A percentile compares a stretch with the other conserved stretches of the same genome.
phyloP scores from a whole-genome alignment of 2,888 invertebrate species.

The Athalia rosae region DNA sequence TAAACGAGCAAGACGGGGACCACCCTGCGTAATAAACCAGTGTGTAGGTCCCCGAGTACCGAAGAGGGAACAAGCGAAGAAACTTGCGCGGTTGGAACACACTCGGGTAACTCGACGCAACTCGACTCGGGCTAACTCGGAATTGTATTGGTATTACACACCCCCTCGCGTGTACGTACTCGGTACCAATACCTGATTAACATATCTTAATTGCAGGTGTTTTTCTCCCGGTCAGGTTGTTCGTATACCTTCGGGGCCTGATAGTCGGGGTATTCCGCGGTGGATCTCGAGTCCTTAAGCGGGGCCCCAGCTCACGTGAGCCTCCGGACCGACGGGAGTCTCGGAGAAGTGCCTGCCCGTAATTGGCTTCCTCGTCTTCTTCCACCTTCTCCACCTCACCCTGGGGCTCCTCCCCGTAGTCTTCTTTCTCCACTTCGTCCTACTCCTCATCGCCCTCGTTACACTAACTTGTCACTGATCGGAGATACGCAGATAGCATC shows the following conservation, averaged over 20 bases:
- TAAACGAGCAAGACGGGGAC: constrained; percentile 37
- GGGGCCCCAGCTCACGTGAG: constrained; percentile 47
- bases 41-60: constrained; percentile 29
- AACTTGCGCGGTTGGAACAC: constrained; percentile 23
- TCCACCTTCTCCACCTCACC: constrained; percentile 41
- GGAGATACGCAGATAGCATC: constrained; percentile 59
- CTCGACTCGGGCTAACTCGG: neutral
- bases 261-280: constrained; percentile 60
- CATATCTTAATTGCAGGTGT: constrained; percentile 69
- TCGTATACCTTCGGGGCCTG: constrained; percentile 56
- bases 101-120: constrained; percentile 19
- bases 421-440: constrained; percentile 22
- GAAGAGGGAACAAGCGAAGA: constrained; percentile 6
- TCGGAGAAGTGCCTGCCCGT: constrained; percentile 39
- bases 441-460: constrained; percentile 63
- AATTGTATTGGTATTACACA: neutral
- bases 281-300: constrained; percentile 49
- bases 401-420: constrained; percentile 53
- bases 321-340: constrained; percentile 44
- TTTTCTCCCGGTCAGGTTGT: constrained; percentile 57
- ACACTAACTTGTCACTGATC: constrained; percentile 69
- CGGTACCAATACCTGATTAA: constrained; percentile 57
- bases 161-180: constrained; percentile 26
- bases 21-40: constrained; percentile 43
- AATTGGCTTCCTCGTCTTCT: constrained; percentile 42